Evolutionary conservation across 2,797 vertebrate species (phyloP), one percentile per base, ranked within the genome.

Genomic region (Pangasius sanitwongsei): DNA sequence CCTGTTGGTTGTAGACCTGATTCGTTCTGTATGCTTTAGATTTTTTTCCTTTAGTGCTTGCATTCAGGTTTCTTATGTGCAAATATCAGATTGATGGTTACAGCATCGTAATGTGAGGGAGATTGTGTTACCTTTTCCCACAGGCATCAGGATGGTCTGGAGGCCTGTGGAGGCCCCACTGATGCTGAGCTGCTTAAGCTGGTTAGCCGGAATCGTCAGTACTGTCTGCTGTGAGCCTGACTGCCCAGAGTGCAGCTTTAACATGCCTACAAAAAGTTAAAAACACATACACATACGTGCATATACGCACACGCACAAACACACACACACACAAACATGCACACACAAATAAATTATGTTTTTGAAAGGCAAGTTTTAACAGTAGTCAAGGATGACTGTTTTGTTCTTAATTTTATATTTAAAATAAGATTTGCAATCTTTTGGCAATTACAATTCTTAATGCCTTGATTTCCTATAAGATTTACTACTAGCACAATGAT

Each of bases 91-190:
- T 12, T 53, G n/a, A 34, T 9, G 2, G 23, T 44, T 44, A 83
- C 25, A 65, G 15, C 25, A 63, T 2, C 0, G 41, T 44, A 44
- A 31, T 6, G 16, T 69, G 28, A 50, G 28, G 2, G 20, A 41
- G 48, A 50, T 55, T 74, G 77, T 0, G 15, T 75, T 92, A 98
- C 98, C 98, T 97, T 98, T 99, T 90, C 97, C 97, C 87, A 98
- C 96, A 86, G 98, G 98, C 97, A 99, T 98, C 91, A 98, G 95
- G 87, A 99, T 96, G 28, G 98, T 98, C 95, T 98, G 98, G 91
- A 98, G 94, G n/a, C 96, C 97, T 83, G 96, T 96, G 20, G 97
- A 96, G 31, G 96, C 95, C 50, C 96, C 87, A 91, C 95, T 97
- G 53, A 97, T 96, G 57, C 97, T 96, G 89, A 99, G 96, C 92